Evolutionary conservation across 2,113 vertebrate species (phyloP).

Genomic region (Daboia siamensis): DNA sequence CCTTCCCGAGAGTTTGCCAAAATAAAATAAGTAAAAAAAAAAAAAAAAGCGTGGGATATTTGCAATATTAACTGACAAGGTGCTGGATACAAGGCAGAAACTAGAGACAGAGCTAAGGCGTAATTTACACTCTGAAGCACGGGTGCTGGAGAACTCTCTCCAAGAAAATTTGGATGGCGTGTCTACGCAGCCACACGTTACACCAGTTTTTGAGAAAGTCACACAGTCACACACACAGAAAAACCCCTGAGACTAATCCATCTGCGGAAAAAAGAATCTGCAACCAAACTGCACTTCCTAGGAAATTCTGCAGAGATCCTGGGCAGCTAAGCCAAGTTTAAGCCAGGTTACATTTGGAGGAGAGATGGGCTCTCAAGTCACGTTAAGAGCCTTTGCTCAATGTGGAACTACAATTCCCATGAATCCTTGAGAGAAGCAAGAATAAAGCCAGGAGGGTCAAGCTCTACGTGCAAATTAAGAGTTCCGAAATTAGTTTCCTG

Average conservation of each 20-base stretch:
- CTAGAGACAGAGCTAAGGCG: neutral
- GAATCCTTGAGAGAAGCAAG: neutral
- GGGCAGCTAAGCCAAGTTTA: neutral
- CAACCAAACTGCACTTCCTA: neutral
- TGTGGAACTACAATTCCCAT: neutral
- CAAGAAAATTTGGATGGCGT: neutral
- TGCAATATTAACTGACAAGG: neutral
- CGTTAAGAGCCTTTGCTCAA: neutral
- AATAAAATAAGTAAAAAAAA: neutral
- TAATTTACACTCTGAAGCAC: too few species aligned
- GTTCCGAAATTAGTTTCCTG: neutral
- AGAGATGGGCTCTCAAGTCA: neutral
- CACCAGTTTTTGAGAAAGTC: neutral
- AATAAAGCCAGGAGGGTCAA: neutral
- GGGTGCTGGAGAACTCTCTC: neutral
- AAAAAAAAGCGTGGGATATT: neutral
- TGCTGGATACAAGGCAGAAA: neutral
- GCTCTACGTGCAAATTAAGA: neutral
- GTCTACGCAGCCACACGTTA: neutral
- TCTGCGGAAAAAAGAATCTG: neutral
- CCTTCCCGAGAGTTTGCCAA: neutral
- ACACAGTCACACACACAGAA: neutral
- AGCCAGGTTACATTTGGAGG: neutral
- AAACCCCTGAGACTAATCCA: neutral
- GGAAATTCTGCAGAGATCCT: neutral